Percentiles rank a stretch among this genome's conserved stretches.
Conservation (phyloP, 2,888 invertebrate genomes). For the Nephrotoma flavescens region DNA sequence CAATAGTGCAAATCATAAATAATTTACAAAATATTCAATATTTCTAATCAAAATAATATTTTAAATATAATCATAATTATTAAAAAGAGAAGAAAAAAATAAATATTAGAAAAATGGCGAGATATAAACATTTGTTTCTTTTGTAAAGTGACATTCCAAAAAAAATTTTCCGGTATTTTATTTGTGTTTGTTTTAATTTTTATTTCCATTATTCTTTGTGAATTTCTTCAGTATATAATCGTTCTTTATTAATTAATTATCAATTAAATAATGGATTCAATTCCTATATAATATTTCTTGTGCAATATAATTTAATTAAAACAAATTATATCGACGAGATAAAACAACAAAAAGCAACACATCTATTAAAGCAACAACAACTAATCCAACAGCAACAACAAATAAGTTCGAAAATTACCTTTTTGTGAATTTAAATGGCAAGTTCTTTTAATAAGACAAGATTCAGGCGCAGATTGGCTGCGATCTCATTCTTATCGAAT, state of each 20-base stretch:
- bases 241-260: neutral
- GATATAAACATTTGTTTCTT: neutral
- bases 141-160: neutral
- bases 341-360: neutral
- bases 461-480: constrained; percentile 76
- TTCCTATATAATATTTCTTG: neutral
- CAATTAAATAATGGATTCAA: neutral
- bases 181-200: neutral
- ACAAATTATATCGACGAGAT: neutral
- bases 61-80: neutral
- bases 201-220: neutral
- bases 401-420: neutral
- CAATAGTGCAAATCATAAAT: neutral
- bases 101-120: neutral
- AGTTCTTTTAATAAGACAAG: constrained; percentile 39
- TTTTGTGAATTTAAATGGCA: constrained; percentile 28
- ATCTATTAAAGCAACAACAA: neutral
- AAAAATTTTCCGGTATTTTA: neutral
- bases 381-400: neutral
- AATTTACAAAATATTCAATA: neutral
- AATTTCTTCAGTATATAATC: neutral
- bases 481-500: constrained; percentile 86
- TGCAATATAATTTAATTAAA: neutral
- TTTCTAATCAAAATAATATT: neutral
- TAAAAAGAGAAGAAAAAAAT: neutral